Conservation (phyloP, 2,113 vertebrate genomes). For the Neodontobutis hainanensis region DNA sequence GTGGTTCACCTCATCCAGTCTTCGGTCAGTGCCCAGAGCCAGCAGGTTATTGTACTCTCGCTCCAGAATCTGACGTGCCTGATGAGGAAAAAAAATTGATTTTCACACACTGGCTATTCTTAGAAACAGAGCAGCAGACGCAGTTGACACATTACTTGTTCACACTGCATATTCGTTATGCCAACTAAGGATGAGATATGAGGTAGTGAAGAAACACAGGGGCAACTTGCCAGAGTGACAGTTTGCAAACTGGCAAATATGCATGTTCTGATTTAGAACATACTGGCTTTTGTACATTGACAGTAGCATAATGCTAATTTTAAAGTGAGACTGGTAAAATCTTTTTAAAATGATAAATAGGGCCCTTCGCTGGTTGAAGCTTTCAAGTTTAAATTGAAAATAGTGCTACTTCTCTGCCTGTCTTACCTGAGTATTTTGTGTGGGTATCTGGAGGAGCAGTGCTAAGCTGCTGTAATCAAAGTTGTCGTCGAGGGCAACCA, state of each 20-base stretch:
- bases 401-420: neutral
- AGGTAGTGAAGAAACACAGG: constrained; percentile 33
- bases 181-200: constrained; percentile 29
- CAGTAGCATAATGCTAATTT: constrained; percentile 31
- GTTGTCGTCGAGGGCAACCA: constrained; percentile 95
- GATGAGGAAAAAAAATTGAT: constrained; percentile 27
- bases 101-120: constrained; percentile 43
- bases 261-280: constrained; percentile 49
- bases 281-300: constrained; percentile 36
- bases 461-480: constrained; percentile 98
- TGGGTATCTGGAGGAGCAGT: constrained; percentile 96
- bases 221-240: constrained; percentile 58
- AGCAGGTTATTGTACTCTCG: constrained; percentile 98
- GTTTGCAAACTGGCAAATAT: constrained; percentile 64
- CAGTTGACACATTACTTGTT: constrained; percentile 34
- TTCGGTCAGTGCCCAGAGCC: constrained; percentile 95
- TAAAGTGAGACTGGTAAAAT: constrained; percentile 12
- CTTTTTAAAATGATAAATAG: neutral
- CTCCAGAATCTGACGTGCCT: constrained; percentile 99
- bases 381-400: no score
- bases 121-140: constrained; percentile 18
- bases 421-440: constrained; percentile 87
- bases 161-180: constrained; percentile 23
- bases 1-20: constrained; percentile 92
- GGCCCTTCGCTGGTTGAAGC: no score